These are phyloP conservation scores for Lasioglossum morio DNA, from an alignment of 2,888 invertebrate species.

Conservation along the genomic window DNA sequence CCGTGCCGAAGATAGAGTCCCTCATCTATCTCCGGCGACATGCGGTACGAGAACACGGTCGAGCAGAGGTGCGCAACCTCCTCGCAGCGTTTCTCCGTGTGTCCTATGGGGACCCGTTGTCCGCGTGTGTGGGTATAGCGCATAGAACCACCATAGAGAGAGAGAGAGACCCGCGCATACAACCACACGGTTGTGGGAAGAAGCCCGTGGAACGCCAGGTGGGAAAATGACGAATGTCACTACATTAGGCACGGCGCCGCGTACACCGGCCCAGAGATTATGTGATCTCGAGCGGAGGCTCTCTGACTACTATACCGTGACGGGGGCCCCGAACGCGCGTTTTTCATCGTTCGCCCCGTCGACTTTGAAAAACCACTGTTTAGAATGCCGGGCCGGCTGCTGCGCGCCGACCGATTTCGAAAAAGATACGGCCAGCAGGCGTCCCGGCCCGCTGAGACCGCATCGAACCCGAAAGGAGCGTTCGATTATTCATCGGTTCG, in stretches of 20 bases:
- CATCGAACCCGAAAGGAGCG: not conserved
- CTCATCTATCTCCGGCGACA: constrained; percentile 74
- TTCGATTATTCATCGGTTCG: constrained; percentile 14
- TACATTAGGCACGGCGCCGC: constrained; percentile 55
- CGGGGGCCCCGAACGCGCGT: constrained; percentile 3
- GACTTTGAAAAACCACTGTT: constrained; percentile 19
- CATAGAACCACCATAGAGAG: not conserved
- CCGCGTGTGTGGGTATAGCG: constrained; percentile 29
- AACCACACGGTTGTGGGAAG: constrained; percentile 46
- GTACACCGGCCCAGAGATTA: constrained; percentile 49
- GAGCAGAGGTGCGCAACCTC: constrained; percentile 56
- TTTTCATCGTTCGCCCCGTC: constrained; percentile 22
- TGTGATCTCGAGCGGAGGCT: constrained; percentile 49
- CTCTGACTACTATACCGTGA: constrained; percentile 34
- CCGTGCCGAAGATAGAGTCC: constrained; percentile 69
- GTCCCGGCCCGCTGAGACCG: not conserved
- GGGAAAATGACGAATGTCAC: constrained; percentile 72
- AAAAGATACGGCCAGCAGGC: not conserved
- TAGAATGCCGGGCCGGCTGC: not conserved
- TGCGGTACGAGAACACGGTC: constrained; percentile 63
- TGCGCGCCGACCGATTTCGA: constrained; percentile 1
- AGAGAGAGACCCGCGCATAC: constrained; percentile 1
- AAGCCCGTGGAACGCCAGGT: constrained; percentile 58
- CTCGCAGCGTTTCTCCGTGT: not conserved
- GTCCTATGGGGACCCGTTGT: not conserved